Percentiles rank a stretch among this genome's conserved stretches.
These are phyloP conservation scores for Eurystomus glaucurus DNA, from an alignment of 2,797 vertebrate genomes.

Conservation along the genomic window DNA sequence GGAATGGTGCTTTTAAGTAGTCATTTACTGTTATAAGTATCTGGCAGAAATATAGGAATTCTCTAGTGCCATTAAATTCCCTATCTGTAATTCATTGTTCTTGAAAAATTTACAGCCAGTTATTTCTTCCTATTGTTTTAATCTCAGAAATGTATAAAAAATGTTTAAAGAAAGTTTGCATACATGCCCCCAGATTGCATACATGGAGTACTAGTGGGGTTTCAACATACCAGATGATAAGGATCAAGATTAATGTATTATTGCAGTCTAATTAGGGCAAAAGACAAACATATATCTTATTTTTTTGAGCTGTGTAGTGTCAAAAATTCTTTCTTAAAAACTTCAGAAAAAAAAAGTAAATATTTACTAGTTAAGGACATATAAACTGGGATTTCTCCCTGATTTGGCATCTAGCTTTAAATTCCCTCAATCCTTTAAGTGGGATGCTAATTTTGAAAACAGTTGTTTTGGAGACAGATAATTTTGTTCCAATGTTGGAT, in stretches of 20 bases:
- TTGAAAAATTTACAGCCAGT: constrained; percentile 18
- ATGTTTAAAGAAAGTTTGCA: neutral
- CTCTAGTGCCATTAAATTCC: neutral
- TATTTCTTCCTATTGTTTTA: neutral
- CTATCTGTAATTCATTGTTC: constrained; percentile 6
- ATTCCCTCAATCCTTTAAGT: neutral
- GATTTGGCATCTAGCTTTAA: neutral
- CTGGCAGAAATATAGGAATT: neutral
- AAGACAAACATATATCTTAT: neutral
- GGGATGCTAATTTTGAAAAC: neutral
- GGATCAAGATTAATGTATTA: neutral
- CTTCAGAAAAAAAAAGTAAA: neutral
- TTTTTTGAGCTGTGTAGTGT: neutral
- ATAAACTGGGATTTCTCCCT: neutral
- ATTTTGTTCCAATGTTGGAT: neutral
- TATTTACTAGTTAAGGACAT: neutral
- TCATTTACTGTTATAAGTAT: neutral
- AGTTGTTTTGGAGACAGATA: neutral
- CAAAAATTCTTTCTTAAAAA: neutral
- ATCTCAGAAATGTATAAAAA: neutral
- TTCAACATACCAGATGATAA: neutral
- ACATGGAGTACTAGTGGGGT: neutral
- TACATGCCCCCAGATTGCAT: neutral
- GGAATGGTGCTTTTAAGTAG: neutral
- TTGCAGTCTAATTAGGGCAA: neutral